Evolutionary conservation across 2,113 vertebrate genomes (phyloP).

Genomic region (Columba janthina): DNA sequence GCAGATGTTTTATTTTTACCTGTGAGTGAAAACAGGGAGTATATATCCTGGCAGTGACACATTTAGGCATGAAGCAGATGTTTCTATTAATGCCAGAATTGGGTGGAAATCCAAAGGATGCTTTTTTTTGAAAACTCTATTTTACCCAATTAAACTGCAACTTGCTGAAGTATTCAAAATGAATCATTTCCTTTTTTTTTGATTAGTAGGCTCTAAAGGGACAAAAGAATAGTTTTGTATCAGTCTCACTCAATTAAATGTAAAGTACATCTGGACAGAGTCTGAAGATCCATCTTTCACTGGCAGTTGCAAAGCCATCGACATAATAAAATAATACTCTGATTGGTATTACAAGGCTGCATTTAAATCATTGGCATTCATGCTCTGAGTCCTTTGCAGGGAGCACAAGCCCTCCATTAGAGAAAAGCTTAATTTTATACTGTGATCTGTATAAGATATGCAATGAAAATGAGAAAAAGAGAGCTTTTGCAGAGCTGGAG

Average conservation of each 20-base stretch:
- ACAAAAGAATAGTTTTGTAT: slow-evolving; percentile 57
- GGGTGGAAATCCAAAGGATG: slow-evolving; percentile 29
- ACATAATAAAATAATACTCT: slow-evolving; percentile 67
- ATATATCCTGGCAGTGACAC: neutral
- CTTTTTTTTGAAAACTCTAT: neutral
- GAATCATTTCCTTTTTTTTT: neutral
- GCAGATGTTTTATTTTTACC: slow-evolving; percentile 59
- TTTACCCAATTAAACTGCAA: slow-evolving; percentile 36
- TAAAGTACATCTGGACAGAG: slow-evolving; percentile 63
- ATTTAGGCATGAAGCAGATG: neutral
- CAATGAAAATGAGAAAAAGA: slow-evolving; percentile 44
- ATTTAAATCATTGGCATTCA: slow-evolving; percentile 72
- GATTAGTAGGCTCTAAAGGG: slow-evolving; percentile 35
- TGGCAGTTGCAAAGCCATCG: slow-evolving; percentile 50
- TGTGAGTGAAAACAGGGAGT: neutral
- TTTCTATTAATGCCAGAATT: slow-evolving; percentile 44
- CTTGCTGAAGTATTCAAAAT: slow-evolving; percentile 29
- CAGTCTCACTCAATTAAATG: slow-evolving; percentile 49
- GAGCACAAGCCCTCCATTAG: slow-evolving; percentile 57
- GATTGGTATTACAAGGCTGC: slow-evolving; percentile 60
- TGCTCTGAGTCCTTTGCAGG: slow-evolving; percentile 32
- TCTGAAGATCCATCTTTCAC: slow-evolving; percentile 50
- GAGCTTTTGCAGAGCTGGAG: slow-evolving; percentile 27
- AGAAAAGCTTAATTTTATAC: slow-evolving; percentile 61
- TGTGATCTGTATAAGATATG: slow-evolving; percentile 33